These are phyloP conservation scores for Hybos culiciformis DNA, from an alignment of 2,888 invertebrate genomes.

Conservation along the genomic window DNA sequence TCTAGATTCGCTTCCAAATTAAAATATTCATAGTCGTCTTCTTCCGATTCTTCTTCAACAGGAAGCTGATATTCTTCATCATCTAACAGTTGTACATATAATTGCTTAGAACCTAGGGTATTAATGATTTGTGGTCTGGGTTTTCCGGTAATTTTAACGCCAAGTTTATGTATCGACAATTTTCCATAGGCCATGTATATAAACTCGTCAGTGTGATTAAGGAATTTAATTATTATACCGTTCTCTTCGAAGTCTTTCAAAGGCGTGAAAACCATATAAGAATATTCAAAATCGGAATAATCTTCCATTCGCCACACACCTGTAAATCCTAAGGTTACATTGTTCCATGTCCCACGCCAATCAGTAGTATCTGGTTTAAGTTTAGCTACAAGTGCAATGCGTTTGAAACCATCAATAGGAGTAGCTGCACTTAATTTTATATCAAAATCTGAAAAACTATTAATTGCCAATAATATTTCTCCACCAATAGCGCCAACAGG, in stretches of 20 bases:
- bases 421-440: slow-evolving; percentile 58
- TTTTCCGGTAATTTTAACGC: slow-evolving; percentile 26
- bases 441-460: slow-evolving; percentile 54
- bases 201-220: slow-evolving; percentile 45
- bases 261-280: slow-evolving; percentile 63
- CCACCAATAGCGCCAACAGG: slow-evolving; percentile 54
- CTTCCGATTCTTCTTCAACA: slow-evolving; percentile 16
- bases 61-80: slow-evolving; percentile 24
- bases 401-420: slow-evolving; percentile 55
- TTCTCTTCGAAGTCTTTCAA: slow-evolving; percentile 65
- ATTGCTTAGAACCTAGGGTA: slow-evolving; percentile 24
- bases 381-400: slow-evolving; percentile 53
- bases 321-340: slow-evolving; percentile 58
- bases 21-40: slow-evolving; percentile 29
- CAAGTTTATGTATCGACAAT: slow-evolving; percentile 52
- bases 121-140: slow-evolving; percentile 30
- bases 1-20: slow-evolving; percentile 36
- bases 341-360: slow-evolving; percentile 62
- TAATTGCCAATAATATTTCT: slow-evolving; percentile 50
- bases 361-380: slow-evolving; percentile 55
- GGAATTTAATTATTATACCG: slow-evolving; percentile 53
- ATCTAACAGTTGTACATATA: slow-evolving; percentile 30
- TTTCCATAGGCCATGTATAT: slow-evolving; percentile 57
- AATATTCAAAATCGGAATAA: slow-evolving; percentile 59
- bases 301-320: slow-evolving; percentile 52